Evolutionary conservation across 2,888 invertebrate genomes (phyloP), one percentile per base, ranked within the genome.

Genomic region (Temnothorax unifasciatus): DNA sequence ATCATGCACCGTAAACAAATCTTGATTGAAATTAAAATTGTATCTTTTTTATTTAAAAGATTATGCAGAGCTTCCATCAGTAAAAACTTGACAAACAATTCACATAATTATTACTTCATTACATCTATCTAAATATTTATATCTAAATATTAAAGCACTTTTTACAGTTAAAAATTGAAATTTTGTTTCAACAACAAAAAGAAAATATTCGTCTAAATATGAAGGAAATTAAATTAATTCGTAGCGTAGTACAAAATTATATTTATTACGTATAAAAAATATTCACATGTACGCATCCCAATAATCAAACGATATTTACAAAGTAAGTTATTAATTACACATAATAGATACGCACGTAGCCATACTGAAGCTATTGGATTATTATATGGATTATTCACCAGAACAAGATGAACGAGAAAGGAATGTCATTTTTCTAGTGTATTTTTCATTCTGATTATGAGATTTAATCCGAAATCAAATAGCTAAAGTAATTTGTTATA

Each of bases 191-290:
- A n/a, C 29, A 6, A 61, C 25, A 34, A 61, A 4, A 1, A n/a
- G 50, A 41, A 61, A 13, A 41, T 54, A 52, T 34, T 44, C 21
- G 64, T 79, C 1, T 21, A 76, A 68, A 64, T 34, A 38, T 47
- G 3, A 13, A 38, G 54, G 68, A 25, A 15, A 68, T 59, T 18
- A 59, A 68, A 64, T 76, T 85, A 85, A 59, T 5, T 54, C 21
- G 18, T 76, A 38, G 9, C 8, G 21, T 79, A 77, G 47, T 68
- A 86, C 47, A 85, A 86, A 85, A 82, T 44, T 61, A 79, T 76
- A 69, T 90, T 91, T 90, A 91, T 90, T 90, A 50, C 68, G 54
- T 82, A 87, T 91, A 91, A 83, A 90, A 91, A 90, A 85, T 86
- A 87, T 89, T 75, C 73, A 85, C 73, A 77, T 71, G 64, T 64